Evolutionary conservation across 2,888 invertebrate species (phyloP), one percentile per base, ranked within the genome.

Genomic region (Pseudococcus viburni): DNA sequence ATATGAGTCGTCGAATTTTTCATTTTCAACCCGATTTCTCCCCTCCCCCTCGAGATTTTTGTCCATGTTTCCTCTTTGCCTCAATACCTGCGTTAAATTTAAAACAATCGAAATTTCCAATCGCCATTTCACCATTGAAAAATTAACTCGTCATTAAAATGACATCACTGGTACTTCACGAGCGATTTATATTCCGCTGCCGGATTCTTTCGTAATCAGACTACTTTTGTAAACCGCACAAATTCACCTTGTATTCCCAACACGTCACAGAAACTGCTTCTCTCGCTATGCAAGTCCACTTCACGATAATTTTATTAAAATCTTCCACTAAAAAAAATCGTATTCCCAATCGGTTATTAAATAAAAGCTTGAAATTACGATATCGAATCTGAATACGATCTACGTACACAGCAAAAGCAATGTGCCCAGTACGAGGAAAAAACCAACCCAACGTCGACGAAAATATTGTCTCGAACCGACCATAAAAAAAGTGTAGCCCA

Each of bases 341-440:
- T 42, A 83, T 46, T 83, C 80, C 80, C 80, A 46, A 83, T 46
- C 19, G 80, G 46, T 83, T 83, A 46, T 46, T 83, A 83, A 83
- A 83, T 83, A 83, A 83, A 83, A 83, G 19, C 46, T 9, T 19
- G 19, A 46, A 83, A 83, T 83, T 83, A 83, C 80, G 19, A 83
- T 42, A 19, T 83, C 11, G 80, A 33, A 33, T 42, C 80, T 42
- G 17, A 9, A 22, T n/a, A 46, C 80, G 80, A 46, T 17, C 46
- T 46, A 83, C 9, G 11, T 39, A 80, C 39, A 39, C 12, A 17
- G 73, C 12, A n/a, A 39, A n/a, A 42, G 46, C n/a, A 83, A 42
- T 46, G 46, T 42, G 9, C 42, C 42, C 8, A 19, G 46, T n/a
- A 77, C 77, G 77, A 42, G 46, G 46, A 83, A 83, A 83, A 83